phyloP scores from a whole-genome alignment of 2,888 invertebrate genomes.

The Nomada hirtipes region DNA sequence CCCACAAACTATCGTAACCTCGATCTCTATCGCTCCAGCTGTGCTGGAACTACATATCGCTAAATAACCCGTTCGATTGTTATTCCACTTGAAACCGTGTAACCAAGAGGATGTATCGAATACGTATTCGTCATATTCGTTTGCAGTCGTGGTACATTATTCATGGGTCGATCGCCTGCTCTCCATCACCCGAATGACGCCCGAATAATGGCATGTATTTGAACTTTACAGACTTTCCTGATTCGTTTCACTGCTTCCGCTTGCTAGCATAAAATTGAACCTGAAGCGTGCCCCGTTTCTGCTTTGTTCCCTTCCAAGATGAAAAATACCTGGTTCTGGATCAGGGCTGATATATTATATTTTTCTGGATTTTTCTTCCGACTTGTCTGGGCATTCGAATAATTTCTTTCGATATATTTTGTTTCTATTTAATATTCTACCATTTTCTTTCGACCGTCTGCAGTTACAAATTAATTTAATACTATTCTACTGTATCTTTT shows the following conservation, averaged over 20 bases:
- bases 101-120: slow-evolving; percentile 1
- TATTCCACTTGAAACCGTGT: slow-evolving; percentile 24
- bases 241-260: not conserved
- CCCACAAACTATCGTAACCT: slow-evolving; percentile 54
- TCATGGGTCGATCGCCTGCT: slow-evolving; percentile 4
- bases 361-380: not conserved
- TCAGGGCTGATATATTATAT: not conserved
- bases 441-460: too few species aligned
- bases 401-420: not conserved
- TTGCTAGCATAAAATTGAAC: not conserved
- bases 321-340: not conserved
- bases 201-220: not conserved
- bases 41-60: slow-evolving; percentile 16
- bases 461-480: too few species aligned
- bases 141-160: slow-evolving; percentile 17
- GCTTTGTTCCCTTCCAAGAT: not conserved
- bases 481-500: too few species aligned
- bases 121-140: slow-evolving; percentile 30
- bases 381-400: not conserved
- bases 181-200: not conserved
- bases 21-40: slow-evolving; percentile 48
- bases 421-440: not conserved
- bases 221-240: not conserved
- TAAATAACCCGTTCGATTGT: slow-evolving; percentile 39
- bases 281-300: too few species aligned